Percentiles rank a stretch among this genome's conserved stretches.
phyloP scores from a whole-genome alignment of 1,140 invertebrate genomes.

The Drosophila bipectinata region DNA sequence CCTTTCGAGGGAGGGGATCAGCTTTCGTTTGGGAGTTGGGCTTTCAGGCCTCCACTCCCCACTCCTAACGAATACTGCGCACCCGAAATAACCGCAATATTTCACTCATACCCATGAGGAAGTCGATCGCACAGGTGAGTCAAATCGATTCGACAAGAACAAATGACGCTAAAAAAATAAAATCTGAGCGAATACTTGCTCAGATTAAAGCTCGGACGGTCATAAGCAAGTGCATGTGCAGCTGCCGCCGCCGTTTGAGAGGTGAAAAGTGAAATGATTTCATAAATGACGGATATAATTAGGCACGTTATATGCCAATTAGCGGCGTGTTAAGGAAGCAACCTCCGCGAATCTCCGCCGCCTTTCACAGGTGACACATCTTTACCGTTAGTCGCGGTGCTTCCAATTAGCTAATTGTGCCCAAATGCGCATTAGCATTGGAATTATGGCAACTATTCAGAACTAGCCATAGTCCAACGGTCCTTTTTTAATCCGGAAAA shows the following conservation, averaged over 20 bases:
- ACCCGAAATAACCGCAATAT: constrained; percentile 41
- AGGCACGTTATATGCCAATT: constrained; percentile 75
- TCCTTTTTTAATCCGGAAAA: not conserved
- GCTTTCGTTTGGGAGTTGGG: constrained; percentile 33
- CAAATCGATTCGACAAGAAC: constrained; percentile 41
- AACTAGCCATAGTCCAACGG: not conserved
- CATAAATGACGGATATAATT: constrained; percentile 68
- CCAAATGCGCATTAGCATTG: constrained; percentile 71
- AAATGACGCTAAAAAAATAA: constrained; percentile 6
- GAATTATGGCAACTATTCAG: constrained; percentile 18
- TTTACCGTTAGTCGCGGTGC: constrained; percentile 52
- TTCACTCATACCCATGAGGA: constrained; percentile 43
- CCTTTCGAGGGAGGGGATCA: not conserved
- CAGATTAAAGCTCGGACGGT: constrained; percentile 6
- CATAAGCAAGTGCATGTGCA: not conserved
- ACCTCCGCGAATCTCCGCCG: constrained; percentile 42
- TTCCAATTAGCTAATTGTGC: constrained; percentile 75
- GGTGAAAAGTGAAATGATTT: constrained; percentile 61
- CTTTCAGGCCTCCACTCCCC: constrained; percentile 20
- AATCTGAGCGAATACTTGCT: constrained; percentile 38
- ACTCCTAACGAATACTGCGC: constrained; percentile 6
- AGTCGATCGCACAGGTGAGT: constrained; percentile 38
- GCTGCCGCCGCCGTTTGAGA: constrained; percentile 11
- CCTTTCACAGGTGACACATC: constrained; percentile 62
- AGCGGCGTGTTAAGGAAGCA: constrained; percentile 73